Base-by-base conservation (phyloP, 2,888 invertebrate species). In the Tanytarsus gracilentus region DNA sequence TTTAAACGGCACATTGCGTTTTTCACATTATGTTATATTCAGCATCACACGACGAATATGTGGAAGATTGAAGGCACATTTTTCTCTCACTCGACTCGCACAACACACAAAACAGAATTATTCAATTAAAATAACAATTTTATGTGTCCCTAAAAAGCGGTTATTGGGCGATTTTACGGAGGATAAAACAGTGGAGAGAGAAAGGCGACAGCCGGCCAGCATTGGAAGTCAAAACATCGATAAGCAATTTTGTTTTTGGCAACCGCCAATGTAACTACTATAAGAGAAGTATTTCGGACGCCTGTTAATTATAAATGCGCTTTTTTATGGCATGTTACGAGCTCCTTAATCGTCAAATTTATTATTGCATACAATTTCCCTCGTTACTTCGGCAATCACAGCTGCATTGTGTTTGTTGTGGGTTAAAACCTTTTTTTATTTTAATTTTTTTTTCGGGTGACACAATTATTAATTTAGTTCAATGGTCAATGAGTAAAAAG, bases 241-340 rank as follows among this genome's bases (percentile, higher is more conserved):
- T 40, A 40, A 40, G 40, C 40, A 40, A 40, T 40, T 40, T 40
- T 40, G 14, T 40, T n/a, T 40, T 40, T 30, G 6, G 30, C 30
- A 30, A 8, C 9, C 30, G 9, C 9, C 9, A 6, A 9, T 6
- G 18, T 21, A 48, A 4, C 48, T 8, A n/a, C 23, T 14, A 16
- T 21, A 48, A 48, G 16, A 16, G 23, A 48, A 48, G 5, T 48
- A 14, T 51, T 33, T 33, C 29, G 5, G 5, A 9, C 9, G 29
- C 26, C 21, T 25, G 25, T 50, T 51, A 51, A 51, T 51, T 51
- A 51, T 51, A 51, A 51, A 49, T 49, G 51, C 51, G 51, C 27
- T n/a, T 51, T 51, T 51, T 51, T 51, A 51, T 51, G 14, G 51
- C 26, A 51, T 11, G 18, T 29, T 29, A n/a, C 50, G n/a, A 23